Base-by-base conservation (phyloP, 2,888 invertebrate species). In the Lysandra coridon region DNA sequence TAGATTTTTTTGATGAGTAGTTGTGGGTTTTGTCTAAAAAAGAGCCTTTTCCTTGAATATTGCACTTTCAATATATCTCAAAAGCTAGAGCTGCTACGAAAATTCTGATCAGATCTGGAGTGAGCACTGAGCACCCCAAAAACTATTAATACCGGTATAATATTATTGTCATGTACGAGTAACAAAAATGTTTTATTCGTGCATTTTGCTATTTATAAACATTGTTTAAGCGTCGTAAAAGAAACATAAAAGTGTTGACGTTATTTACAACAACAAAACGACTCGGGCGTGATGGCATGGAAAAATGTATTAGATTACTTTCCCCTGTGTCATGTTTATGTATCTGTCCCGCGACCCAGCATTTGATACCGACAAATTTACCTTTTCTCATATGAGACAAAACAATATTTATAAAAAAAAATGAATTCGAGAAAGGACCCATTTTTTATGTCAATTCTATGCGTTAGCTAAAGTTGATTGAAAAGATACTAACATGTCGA, bases 301-400 rank as follows among this genome's bases (percentile, higher is more conserved):
- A 76, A 76, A 44, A 53, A 30, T 53, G 33, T 30, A 76, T 57
- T 76, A 76, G 17, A 76, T 76, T 76, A 76, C 76, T 33, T 53
- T 57, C 53, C 14, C 3, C 6, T 14, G 75, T 75, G 30, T 53
- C 53, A 75, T 76, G 53, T 76, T 76, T 57, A 76, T 76, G 33
- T 57, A 53, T 76, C 2, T 49, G 7, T 57, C 76, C 33, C 53
- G 23, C 23, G 74, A 23, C 17, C 33, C 17, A 49, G 49, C 49
- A 49, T 49, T 40, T 75, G 75, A 75, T 49, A 69, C 69, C 14
- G 33, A 33, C 75, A 40, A 44, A 74, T 23, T 74, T 74, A 49
- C 75, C 49, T 75, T 44, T 75, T 74, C 2, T 69, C 14, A 33
- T 33, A 14, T 12, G 33, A 64, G 30, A 64, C 33, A 64, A 30